Base-by-base conservation (phyloP, 2,888 invertebrate species). In the Periphyllus acericola region DNA sequence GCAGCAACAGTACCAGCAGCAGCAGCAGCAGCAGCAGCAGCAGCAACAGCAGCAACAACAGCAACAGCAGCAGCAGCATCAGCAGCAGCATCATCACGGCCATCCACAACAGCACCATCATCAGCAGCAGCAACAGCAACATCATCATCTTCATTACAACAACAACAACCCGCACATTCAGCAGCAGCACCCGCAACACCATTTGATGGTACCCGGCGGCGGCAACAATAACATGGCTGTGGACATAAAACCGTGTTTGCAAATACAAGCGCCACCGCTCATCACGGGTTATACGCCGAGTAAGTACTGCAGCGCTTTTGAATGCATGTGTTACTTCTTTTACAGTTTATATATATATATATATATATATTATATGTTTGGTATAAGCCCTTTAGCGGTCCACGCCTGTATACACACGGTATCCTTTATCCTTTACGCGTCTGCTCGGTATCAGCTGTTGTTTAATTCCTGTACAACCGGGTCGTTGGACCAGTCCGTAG, bases 171-270 rank as follows among this genome's bases (percentile, higher is more conserved):
- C 76, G 19, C 84, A 85, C 68, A 46, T 85, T 17, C 83, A 84
- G 29, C 84, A 76, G 11, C 84, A 85, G 34, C 84, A 85, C 34
- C 84, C 76, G 6, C 76, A 68, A 9, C 76, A 83, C 29, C 83
- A 85, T 52, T 52, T 85, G 32, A 78, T 85, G 84, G 84, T 85
- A 68, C 68, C 84, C 32, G 68, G 76, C 0, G 40, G 55, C 2
- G 83, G 74, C n/a, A 83, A 85, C 76, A 85, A 85, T n/a, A 85
- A 78, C 52, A 85, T 85, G 84, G 3, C 76, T 14, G 84, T 78
- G 1, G 84, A 85, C 19, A 85, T 85, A n/a, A 85, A 85, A 78
- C 84, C 84, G 46, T 85, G 84, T 78, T 78, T 85, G n/a, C 66
- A 46, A 21, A 25, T 85, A 25, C 84, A 85, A 34, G 76, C 81